phyloP scores from a whole-genome alignment of 1,140 invertebrate species.

The Geopemphigus sp. region DNA sequence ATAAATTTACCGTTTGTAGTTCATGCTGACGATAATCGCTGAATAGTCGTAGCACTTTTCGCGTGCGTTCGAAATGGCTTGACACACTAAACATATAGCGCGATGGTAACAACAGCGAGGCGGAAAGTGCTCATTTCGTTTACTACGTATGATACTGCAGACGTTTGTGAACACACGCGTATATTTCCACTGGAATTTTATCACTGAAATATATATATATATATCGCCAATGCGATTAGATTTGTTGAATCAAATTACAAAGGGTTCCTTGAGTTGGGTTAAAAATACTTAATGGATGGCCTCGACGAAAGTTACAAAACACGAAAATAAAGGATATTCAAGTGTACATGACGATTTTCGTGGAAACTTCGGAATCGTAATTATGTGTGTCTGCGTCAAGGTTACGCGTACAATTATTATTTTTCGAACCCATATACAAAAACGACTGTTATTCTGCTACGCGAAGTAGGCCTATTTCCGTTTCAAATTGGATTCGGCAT shows the following conservation, averaged over 20 bases:
- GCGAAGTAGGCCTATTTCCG: too few relatives aligned
- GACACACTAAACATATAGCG: not conserved
- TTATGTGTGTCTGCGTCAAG: not conserved
- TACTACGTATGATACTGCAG: not conserved
- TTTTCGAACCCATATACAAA: not conserved
- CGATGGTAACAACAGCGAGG: not conserved
- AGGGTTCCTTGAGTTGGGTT: not conserved
- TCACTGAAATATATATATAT: not conserved
- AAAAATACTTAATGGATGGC: not conserved
- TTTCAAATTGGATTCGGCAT: too few relatives aligned
- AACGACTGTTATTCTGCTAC: too few relatives aligned
- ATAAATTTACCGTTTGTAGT: not conserved
- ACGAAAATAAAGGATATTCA: not conserved
- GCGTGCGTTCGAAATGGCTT: not conserved
- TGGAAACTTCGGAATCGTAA: conserved; percentile 3
- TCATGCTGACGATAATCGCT: not conserved
- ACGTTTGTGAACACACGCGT: too few relatives aligned
- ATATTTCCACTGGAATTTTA: not conserved
- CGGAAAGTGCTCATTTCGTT: not conserved
- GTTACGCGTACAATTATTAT: not conserved
- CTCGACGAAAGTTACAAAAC: not conserved
- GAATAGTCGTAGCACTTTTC: not conserved
- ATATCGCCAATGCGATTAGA: not conserved
- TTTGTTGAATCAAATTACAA: not conserved
- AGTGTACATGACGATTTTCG: not conserved